Evolutionary conservation across 2,797 vertebrate genomes (phyloP).

Genomic region (Oreochromis grahami): DNA sequence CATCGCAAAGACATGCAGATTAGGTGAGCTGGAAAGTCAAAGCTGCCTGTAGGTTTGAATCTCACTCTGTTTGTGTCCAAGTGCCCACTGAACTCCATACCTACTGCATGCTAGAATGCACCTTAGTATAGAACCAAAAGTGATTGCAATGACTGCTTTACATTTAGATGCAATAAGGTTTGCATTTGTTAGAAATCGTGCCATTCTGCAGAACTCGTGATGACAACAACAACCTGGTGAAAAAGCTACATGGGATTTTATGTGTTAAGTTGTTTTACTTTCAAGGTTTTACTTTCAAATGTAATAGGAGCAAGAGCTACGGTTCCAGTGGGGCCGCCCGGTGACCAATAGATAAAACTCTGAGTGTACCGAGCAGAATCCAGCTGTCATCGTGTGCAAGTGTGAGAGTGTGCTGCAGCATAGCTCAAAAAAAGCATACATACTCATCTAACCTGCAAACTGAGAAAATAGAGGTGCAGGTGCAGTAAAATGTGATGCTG

Average conservation of each 20-base stretch:
- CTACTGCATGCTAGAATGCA: neutral
- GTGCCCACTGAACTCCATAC: neutral
- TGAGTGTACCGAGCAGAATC: slow-evolving; percentile 20
- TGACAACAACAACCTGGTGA: neutral
- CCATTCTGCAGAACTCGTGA: neutral
- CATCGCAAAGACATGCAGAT: neutral
- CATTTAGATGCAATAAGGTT: neutral
- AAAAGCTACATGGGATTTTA: neutral
- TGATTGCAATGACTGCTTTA: neutral
- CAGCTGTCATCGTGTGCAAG: slow-evolving; percentile 23
- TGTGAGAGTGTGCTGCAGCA: neutral
- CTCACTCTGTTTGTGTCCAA: neutral
- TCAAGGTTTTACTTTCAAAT: slow-evolving; percentile 12
- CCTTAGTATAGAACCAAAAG: neutral
- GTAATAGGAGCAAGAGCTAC: neutral
- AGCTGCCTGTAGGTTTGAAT: neutral
- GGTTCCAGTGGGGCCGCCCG: slow-evolving; percentile 5
- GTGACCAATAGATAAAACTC: slow-evolving; percentile 35
- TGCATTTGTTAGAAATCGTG: neutral
- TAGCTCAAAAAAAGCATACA: neutral
- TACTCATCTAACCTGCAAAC: neutral
- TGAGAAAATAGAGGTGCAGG: neutral
- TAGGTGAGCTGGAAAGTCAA: neutral
- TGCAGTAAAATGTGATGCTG: neutral
- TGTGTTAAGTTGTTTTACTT: neutral